phyloP scores from a whole-genome alignment of 2,797 vertebrate genomes.

The Anisognathus igniventris region DNA sequence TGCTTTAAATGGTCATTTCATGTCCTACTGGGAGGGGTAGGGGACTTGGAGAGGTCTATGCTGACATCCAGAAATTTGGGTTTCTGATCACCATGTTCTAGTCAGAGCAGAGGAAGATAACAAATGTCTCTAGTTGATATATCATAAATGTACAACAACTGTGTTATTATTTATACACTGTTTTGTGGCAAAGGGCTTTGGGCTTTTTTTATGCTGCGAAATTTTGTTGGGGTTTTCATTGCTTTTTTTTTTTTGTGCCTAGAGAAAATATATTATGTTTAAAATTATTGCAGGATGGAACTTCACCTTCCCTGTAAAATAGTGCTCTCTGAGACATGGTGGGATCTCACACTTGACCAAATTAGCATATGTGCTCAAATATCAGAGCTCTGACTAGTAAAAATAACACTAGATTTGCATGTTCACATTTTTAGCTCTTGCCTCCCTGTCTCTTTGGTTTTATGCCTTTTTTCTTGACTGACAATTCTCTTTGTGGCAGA shows the following conservation, averaged over 20 bases:
- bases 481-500: conserved; percentile 47
- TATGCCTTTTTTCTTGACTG: conserved; percentile 32
- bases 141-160: not conserved
- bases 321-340: not conserved
- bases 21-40: not conserved
- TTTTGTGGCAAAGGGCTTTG: conserved; percentile 13
- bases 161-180: not conserved
- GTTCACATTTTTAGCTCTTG: conserved; percentile 50
- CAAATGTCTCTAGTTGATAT: not conserved
- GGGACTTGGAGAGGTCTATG: not conserved
- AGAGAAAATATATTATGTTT: not conserved
- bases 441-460: conserved; percentile 42
- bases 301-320: conserved; percentile 8
- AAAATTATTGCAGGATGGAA: not conserved
- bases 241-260: not conserved
- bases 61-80: not conserved
- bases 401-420: conserved; percentile 63
- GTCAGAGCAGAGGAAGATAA: not conserved
- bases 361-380: conserved; percentile 41
- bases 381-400: conserved; percentile 45
- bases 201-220: conserved; percentile 13
- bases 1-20: not conserved
- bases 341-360: conserved; percentile 52
- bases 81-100: not conserved
- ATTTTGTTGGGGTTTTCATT: not conserved